A percentile compares a stretch with the other conserved stretches of the same genome.
Evolutionary conservation across 1,140 invertebrate species (phyloP).

Genomic region (Micrasema minimum): DNA sequence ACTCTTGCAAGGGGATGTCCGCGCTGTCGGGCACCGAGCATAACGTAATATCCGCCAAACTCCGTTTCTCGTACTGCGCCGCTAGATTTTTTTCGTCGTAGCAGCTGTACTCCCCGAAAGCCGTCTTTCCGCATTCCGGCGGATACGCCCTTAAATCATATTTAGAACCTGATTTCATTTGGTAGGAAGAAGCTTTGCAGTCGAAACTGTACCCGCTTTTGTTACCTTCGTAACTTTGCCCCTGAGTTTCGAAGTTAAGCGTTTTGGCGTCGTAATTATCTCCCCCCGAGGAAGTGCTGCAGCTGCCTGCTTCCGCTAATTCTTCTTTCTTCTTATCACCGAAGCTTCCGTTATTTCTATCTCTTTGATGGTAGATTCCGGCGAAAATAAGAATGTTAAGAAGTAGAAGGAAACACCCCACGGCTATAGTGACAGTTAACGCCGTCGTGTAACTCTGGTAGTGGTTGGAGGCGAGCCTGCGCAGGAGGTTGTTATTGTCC

Average conservation of each 20-base stretch:
- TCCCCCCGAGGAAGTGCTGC: slow-evolving; percentile 66
- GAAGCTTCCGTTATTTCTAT: slow-evolving; percentile 68
- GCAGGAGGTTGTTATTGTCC: slow-evolving; percentile 74
- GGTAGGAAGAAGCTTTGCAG: slow-evolving; percentile 60
- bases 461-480: slow-evolving; percentile 80
- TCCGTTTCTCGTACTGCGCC: slow-evolving; percentile 61
- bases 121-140: slow-evolving; percentile 65
- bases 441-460: slow-evolving; percentile 90
- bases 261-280: slow-evolving; percentile 70
- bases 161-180: slow-evolving; percentile 60
- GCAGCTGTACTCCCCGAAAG: slow-evolving; percentile 73
- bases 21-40: slow-evolving; percentile 70
- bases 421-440: slow-evolving; percentile 90
- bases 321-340: slow-evolving; percentile 80
- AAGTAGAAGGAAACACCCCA: slow-evolving; percentile 88
- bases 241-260: slow-evolving; percentile 69
- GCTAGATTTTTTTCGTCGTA: slow-evolving; percentile 71
- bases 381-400: slow-evolving; percentile 95
- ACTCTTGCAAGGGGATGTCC: slow-evolving; percentile 74
- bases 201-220: slow-evolving; percentile 68
- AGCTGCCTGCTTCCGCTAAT: slow-evolving; percentile 75
- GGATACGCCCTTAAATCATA: slow-evolving; percentile 65
- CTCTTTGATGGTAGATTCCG: slow-evolving; percentile 92
- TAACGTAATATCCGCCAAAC: slow-evolving; percentile 69
- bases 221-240: slow-evolving; percentile 67